phyloP scores from a whole-genome alignment of 2,113 vertebrate species.

The Boleophthalmus pectinirostris region DNA sequence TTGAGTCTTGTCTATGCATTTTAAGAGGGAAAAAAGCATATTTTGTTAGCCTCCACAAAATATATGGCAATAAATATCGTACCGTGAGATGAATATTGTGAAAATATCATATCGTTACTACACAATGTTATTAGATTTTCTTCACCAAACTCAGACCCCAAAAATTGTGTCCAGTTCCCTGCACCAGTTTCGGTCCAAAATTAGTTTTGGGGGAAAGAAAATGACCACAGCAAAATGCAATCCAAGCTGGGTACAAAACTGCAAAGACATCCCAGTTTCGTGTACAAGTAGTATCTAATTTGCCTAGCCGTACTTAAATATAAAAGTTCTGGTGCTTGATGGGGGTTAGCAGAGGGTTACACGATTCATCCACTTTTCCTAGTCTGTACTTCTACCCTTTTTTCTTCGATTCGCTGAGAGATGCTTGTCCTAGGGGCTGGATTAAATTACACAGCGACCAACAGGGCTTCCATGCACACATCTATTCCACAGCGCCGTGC shows the following conservation, averaged over 20 bases:
- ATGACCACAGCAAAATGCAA: too few species aligned
- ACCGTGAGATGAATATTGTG: too few species aligned
- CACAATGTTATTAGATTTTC: too few species aligned
- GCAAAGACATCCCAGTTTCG: not conserved
- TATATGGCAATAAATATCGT: too few species aligned
- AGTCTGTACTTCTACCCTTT: slow-evolving; percentile 47
- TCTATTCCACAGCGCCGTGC: slow-evolving; percentile 65
- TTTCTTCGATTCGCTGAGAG: slow-evolving; percentile 61
- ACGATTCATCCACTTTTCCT: slow-evolving; percentile 54
- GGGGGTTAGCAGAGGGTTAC: slow-evolving; percentile 62
- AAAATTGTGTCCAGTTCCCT: too few species aligned
- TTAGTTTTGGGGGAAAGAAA: too few species aligned
- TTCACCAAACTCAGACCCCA: too few species aligned
- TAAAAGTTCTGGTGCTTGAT: slow-evolving; percentile 42
- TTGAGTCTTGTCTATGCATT: too few species aligned
- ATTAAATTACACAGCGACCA: slow-evolving; percentile 67
- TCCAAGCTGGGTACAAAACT: not conserved
- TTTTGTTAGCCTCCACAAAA: too few species aligned
- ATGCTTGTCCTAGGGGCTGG: slow-evolving; percentile 70
- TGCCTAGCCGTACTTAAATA: slow-evolving; percentile 32
- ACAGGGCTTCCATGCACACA: slow-evolving; percentile 67
- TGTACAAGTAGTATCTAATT: slow-evolving; percentile 27
- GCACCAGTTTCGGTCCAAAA: too few species aligned
- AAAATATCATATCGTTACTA: too few species aligned
- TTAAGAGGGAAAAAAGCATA: too few species aligned